Percentiles rank a stretch among this genome's conserved stretches.
These are phyloP conservation scores for Paralichthys olivaceus DNA, from an alignment of 2,113 vertebrate genomes.

Conservation along the genomic window DNA sequence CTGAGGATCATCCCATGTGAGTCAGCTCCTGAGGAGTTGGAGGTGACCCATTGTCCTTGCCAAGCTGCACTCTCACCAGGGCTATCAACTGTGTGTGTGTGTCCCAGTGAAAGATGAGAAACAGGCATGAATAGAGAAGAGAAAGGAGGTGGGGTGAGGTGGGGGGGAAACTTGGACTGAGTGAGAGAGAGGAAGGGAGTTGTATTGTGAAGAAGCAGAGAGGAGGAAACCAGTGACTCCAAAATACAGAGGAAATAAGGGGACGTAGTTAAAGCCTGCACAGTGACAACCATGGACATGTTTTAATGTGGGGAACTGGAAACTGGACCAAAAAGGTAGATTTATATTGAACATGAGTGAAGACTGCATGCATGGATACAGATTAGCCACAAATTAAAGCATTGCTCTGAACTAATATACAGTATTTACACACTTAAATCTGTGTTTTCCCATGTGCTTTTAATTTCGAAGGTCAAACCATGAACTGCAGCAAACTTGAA, in stretches of 20 bases:
- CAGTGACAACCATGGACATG: slow-evolving; percentile 1
- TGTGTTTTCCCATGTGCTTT: background rate
- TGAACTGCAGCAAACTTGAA: background rate
- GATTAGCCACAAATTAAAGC: background rate
- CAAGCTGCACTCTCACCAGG: slow-evolving; percentile 35
- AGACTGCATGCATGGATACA: background rate
- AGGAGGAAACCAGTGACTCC: background rate
- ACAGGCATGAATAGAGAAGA: slow-evolving; percentile 18
- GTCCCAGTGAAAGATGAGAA: slow-evolving; percentile 63
- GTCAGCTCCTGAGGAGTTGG: slow-evolving; percentile 55
- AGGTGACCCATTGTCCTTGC: slow-evolving; percentile 39
- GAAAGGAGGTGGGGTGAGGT: slow-evolving; percentile 32
- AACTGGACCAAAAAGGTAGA: slow-evolving; percentile 52
- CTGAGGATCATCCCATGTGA: slow-evolving; percentile 62
- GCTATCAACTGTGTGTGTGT: slow-evolving; percentile 21
- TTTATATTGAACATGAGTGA: slow-evolving; percentile 2
- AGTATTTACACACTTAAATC: background rate
- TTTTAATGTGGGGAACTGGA: slow-evolving; percentile 8
- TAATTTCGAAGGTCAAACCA: background rate
- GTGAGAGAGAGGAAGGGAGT: slow-evolving; percentile 39
- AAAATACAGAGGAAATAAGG: background rate
- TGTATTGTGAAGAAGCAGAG: slow-evolving; percentile 42
- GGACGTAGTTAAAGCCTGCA: background rate
- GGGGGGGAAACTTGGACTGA: slow-evolving; percentile 28
- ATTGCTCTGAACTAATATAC: background rate